phyloP scores from a whole-genome alignment of 2,113 vertebrate genomes.

The Canis aureus region DNA sequence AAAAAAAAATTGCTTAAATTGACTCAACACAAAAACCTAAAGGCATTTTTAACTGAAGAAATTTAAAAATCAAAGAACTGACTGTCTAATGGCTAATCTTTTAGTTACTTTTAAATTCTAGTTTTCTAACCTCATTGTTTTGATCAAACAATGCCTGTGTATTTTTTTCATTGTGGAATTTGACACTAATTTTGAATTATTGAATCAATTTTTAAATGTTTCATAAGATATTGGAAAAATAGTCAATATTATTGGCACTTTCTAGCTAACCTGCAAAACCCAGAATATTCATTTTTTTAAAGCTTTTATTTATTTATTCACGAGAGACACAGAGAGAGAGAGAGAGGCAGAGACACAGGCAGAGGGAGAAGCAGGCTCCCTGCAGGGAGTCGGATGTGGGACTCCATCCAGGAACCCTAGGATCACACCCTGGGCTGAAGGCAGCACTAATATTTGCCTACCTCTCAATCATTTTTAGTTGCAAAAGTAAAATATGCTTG shows the following conservation, averaged over 20 bases:
- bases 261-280: background rate
- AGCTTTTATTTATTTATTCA: no score
- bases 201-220: constrained; percentile 15
- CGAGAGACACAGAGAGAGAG: no score
- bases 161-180: background rate
- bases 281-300: background rate
- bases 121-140: background rate
- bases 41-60: constrained; percentile 35
- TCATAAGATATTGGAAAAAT: background rate
- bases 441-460: background rate
- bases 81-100: background rate
- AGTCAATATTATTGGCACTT: background rate
- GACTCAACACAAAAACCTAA: background rate
- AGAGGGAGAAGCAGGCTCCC: no score
- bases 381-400: no score
- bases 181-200: background rate
- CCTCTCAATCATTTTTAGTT: constrained; percentile 11
- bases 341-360: no score
- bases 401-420: no score
- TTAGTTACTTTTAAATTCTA: background rate
- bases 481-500: background rate
- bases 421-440: no score
- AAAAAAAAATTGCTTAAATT: background rate
- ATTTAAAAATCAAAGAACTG: background rate
- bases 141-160: background rate